Percentiles rank a stretch among this genome's conserved stretches.
Conservation (phyloP, 2,797 vertebrate genomes). For the Echeneis naucrates region DNA sequence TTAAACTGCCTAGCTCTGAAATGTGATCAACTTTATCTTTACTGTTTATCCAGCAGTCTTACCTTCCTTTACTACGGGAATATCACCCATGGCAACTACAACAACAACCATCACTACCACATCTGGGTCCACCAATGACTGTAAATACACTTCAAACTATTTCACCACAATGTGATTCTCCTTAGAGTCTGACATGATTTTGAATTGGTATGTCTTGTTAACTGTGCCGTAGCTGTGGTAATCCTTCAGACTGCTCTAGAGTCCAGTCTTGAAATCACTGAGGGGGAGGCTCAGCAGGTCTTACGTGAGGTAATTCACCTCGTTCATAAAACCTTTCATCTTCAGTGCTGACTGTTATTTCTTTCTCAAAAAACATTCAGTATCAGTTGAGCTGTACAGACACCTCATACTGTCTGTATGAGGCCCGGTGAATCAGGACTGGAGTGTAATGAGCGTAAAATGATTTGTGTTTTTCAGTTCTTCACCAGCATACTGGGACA, state of each 20-base stretch:
- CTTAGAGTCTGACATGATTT: background rate
- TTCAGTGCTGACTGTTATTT: background rate
- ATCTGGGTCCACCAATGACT: fast-evolving
- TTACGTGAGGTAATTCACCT: conserved; percentile 32
- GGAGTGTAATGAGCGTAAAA: background rate
- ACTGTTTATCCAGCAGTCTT: background rate
- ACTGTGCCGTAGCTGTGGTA: conserved; percentile 40
- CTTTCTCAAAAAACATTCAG: background rate
- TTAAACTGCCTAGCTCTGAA: background rate
- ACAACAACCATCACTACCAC: background rate
- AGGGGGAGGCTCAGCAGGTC: background rate
- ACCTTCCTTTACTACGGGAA: fast-evolving
- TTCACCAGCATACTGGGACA: background rate
- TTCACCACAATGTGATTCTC: background rate
- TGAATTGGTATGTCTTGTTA: background rate
- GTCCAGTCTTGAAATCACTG: conserved; percentile 36
- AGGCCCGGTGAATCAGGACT: background rate
- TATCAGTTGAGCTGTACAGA: background rate
- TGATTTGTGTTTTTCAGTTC: conserved; percentile 61
- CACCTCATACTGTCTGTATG: too few relatives aligned
- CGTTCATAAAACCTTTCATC: background rate
- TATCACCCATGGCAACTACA: fast-evolving
- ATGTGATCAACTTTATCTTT: background rate
- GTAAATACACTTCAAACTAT: conserved; percentile 12
- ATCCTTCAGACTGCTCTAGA: conserved; percentile 38